These are phyloP conservation scores for Kudoa iwatai DNA, from an alignment of 30 jellyfish, hydroid and myxozoan genomes.

Conservation along the genomic window DNA sequence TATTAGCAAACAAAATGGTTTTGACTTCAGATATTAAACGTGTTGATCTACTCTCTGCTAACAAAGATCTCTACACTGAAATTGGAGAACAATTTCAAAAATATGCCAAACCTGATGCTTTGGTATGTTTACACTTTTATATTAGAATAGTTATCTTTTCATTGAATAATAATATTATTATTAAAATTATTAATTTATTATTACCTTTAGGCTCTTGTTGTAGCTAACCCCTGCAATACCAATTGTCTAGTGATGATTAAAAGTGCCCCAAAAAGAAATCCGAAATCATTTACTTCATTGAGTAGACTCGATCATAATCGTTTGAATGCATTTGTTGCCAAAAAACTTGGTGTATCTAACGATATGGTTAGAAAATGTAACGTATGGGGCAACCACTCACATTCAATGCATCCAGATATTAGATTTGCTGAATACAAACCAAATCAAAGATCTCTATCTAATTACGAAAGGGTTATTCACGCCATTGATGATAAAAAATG, in stretches of 20 bases:
- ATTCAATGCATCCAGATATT: constrained; percentile 71
- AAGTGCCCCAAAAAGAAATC: constrained; percentile 69
- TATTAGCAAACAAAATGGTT: neutral
- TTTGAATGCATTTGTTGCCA: constrained; percentile 19
- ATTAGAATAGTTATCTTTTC: too few relatives aligned
- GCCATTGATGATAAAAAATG: constrained; percentile 45
- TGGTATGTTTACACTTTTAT: too few relatives aligned
- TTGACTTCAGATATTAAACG: neutral
- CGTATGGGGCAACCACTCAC: constrained; percentile 98
- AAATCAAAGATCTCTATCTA: constrained; percentile 25
- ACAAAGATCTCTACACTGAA: neutral
- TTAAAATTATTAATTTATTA: too few relatives aligned
- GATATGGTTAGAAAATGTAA: constrained; percentile 27
- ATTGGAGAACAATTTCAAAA: neutral
- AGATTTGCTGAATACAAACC: constrained; percentile 80
- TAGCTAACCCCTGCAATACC: constrained; percentile 94
- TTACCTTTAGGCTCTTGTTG: constrained; percentile 21
- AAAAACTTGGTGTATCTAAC: constrained; percentile 28
- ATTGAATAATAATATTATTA: too few relatives aligned
- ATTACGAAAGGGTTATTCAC: constrained; percentile 35
- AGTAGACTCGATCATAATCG: constrained; percentile 72
- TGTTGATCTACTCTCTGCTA: neutral
- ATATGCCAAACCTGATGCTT: neutral
- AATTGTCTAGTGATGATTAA: constrained; percentile 40
- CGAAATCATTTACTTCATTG: constrained; percentile 50